Conservation (phyloP, 2,113 vertebrate genomes). For the Corvus moneduloides region DNA sequence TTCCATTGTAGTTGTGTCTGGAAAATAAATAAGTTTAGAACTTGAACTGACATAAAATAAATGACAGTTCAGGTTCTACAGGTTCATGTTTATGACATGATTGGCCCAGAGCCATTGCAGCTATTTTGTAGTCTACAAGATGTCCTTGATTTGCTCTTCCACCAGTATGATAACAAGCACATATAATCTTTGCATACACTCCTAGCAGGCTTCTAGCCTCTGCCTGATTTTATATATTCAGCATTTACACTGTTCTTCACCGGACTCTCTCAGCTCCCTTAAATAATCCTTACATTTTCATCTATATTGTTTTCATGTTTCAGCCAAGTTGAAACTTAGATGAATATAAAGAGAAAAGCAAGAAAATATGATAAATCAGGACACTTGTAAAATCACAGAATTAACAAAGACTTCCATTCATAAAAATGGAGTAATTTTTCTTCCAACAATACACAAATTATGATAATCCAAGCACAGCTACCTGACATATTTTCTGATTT, state of each 20-base stretch:
- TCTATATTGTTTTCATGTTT: background rate
- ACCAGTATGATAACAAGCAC: constrained; percentile 46
- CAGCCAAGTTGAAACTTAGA: background rate
- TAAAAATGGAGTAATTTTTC: background rate
- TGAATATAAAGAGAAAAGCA: background rate
- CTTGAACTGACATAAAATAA: constrained; percentile 66
- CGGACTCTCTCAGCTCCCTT: background rate
- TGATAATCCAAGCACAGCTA: background rate
- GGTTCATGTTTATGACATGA: constrained; percentile 69
- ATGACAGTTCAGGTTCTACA: constrained; percentile 65
- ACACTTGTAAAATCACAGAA: background rate
- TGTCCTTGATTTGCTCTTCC: constrained; percentile 66
- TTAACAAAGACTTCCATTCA: background rate
- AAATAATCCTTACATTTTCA: background rate
- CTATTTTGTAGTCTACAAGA: constrained; percentile 56
- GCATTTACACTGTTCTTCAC: background rate
- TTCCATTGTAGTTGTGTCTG: constrained; percentile 53
- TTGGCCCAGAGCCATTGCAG: constrained; percentile 57
- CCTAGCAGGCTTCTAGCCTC: background rate
- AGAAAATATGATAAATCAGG: background rate
- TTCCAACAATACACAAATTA: background rate
- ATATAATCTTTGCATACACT: constrained; percentile 4
- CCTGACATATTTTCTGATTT: background rate
- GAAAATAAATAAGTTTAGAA: constrained; percentile 74
- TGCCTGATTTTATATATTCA: constrained; percentile 6